Evolutionary conservation across 1,140 invertebrate species (phyloP), one percentile per base, ranked within the genome.

Genomic region (Acyrthosiphon pisum): DNA sequence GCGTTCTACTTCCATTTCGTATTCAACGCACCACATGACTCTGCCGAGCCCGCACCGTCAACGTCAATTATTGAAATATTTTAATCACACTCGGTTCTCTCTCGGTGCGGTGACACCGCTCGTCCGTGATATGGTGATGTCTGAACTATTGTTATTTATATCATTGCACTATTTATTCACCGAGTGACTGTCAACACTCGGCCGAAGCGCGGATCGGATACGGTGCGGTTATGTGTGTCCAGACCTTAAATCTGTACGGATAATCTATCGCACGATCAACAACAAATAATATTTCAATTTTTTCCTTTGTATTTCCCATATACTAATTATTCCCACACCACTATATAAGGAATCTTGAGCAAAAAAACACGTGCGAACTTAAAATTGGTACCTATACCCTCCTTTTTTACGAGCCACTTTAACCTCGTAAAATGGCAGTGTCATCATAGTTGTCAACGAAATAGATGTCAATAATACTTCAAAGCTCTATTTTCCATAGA

Each of bases 81-180:
- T 41, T 84, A 37, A 84, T 84, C 37, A 37, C 0, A 4, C 22
- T 41, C 81, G 37, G 35, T 84, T 2, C 81, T 41, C 37, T 84
- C 81, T 84, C 81, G 81, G 81, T 83, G 81, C 81, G 81, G 81
- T 23, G 35, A 83, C 81, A n/a, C n/a, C 68, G 14, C 76, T 81
- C 76, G n/a, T 6, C 76, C 76, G 76, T 81, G 76, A 81, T 81
- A 81, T 35, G n/a, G 76, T 81, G 76, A 81, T 35, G 37, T 84
- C 37, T 44, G 6, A 84, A 84, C 81, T 84, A 84, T 81, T 81
- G 76, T 35, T 81, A 37, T 84, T 84, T 44, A 44, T 84, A 44
- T 44, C 81, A 84, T 84, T 84, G 37, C 37, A 41, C 81, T 20
- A 84, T 26, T 44, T 0, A 84, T 44, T 41, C 81, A 84, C 81